Evolutionary conservation across 2,113 vertebrate species (phyloP).

Genomic region (Cynopterus brachyotis): DNA sequence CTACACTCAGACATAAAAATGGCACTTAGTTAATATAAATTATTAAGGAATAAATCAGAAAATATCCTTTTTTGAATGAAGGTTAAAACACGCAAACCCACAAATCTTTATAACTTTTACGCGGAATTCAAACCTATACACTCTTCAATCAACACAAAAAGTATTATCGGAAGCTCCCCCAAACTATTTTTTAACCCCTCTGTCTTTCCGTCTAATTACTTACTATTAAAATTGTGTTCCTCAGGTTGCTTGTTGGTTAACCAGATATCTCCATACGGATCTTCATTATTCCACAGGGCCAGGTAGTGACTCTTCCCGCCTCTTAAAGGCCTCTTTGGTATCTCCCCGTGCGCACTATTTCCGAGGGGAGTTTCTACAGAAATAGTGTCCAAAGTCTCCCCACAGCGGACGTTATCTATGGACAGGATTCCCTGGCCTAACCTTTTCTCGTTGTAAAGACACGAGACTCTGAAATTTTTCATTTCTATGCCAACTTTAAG

Average conservation of each 20-base stretch:
- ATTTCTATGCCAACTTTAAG: constrained; percentile 85
- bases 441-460: constrained; percentile 87
- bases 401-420: constrained; percentile 81
- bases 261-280: constrained; percentile 90
- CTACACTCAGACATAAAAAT: not conserved
- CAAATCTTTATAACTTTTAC: not conserved
- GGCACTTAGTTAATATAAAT: not conserved
- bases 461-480: constrained; percentile 82
- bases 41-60: not conserved
- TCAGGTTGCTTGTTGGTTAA: constrained; percentile 46
- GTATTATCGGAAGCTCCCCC: not conserved
- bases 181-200: not conserved
- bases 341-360: constrained; percentile 58
- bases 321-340: constrained; percentile 80
- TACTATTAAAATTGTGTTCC: constrained; percentile 84
- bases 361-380: constrained; percentile 63
- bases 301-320: constrained; percentile 87
- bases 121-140: not conserved
- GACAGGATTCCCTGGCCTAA: constrained; percentile 84
- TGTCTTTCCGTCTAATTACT: constrained; percentile 54
- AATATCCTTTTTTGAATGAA: not conserved
- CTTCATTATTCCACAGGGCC: constrained; percentile 93
- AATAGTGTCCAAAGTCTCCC: not conserved
- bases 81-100: not conserved
- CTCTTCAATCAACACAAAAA: not conserved